Evolutionary conservation across 1,140 invertebrate genomes (phyloP), one percentile per base, ranked within the genome.

Genomic region (Oryctes rhinoceros): DNA sequence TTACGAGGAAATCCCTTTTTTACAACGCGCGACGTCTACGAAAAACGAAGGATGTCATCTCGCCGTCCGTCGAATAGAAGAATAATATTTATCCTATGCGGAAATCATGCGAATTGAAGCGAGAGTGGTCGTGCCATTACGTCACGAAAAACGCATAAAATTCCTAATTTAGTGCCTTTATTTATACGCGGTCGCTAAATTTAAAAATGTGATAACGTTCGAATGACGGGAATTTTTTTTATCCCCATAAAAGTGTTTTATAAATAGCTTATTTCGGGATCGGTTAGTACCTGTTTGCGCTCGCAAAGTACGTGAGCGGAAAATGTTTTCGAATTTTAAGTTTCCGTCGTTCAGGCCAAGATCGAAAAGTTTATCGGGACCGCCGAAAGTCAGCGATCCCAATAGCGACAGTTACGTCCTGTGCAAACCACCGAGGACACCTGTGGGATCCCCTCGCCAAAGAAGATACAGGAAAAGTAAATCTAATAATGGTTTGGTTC

Each of bases 321-420:
- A 62, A 74, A 85, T 85, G 85, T 85, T 85, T 79, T 81, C 84
- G 48, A 82, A 83, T 18, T 83, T 85, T 37, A 85, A 85, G 80
- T 78, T 85, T 49, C 81, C 83, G 1, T 82, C 83, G 0, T 80
- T 85, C 24, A 81, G 85, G 24, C 83, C 83, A 7, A 80, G 83
- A 77, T 81, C 82, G 10, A 84, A 84, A 65, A 84, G 82, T 81
- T 79, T 83, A 24, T 83, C 83, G 3, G 80, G 82, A 3, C 48
- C 75, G 24, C 59, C 75, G 39, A 39, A 76, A 20, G n/a, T 18
- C 20, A 13, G 75, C 37, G 79, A 59, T 15, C 24, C 11, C 24
- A 30, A 30, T 30, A 67, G 35, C 18, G 82, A 83, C 53, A 80
- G 62, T 65, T 39, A 78, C 7, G 53, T 78, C 0, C 53, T 77